Evolutionary conservation across 2,888 invertebrate species (phyloP).

Genomic region (Fragum whitleyi): DNA sequence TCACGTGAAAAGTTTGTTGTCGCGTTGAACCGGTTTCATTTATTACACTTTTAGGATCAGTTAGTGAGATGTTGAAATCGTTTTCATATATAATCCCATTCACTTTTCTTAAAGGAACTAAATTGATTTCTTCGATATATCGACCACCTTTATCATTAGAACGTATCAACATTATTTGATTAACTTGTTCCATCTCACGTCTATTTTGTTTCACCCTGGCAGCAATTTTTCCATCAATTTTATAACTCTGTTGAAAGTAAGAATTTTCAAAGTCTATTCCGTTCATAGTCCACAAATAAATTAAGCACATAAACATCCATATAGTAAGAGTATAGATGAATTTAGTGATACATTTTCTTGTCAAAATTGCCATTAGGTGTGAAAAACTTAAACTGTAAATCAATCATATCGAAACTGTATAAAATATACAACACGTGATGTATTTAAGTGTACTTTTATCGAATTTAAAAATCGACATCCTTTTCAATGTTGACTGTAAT

Average conservation of each 20-base stretch:
- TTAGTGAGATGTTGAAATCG: not conserved
- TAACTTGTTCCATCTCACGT: not conserved
- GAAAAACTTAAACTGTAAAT: not conserved
- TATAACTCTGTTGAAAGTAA: not conserved
- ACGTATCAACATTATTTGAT: not conserved
- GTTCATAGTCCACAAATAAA: slow-evolving; percentile 20
- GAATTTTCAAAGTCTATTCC: not conserved
- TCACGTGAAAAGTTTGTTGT: not conserved
- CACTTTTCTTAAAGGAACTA: not conserved
- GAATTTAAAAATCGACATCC: too few relatives aligned
- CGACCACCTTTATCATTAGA: not conserved
- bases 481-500: too few relatives aligned
- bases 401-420: too few relatives aligned
- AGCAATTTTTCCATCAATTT: not conserved
- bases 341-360: not conserved
- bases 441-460: too few relatives aligned
- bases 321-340: not conserved
- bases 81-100: not conserved
- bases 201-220: not conserved
- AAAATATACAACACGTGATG: too few relatives aligned
- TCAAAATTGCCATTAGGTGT: not conserved
- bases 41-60: not conserved
- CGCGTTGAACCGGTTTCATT: too few relatives aligned
- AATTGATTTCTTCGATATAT: not conserved
- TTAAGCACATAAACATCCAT: not conserved